Evolutionary conservation across 2,888 invertebrate species (phyloP).

Genomic region (Neria commutata): DNA sequence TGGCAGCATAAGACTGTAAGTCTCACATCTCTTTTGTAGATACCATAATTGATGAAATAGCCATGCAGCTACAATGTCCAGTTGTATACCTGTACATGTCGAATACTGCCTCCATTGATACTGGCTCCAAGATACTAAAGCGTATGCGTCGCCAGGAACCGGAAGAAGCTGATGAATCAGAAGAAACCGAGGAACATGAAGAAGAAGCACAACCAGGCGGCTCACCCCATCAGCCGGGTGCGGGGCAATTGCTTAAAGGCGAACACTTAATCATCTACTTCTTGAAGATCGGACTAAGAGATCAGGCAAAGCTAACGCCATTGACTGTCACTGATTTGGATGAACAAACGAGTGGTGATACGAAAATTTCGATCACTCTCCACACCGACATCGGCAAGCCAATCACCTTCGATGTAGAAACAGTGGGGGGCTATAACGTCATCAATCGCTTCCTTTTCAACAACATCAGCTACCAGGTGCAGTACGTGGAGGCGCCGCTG

Average conservation of each 20-base stretch:
- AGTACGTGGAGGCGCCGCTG: conserved; percentile 13
- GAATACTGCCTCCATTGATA: neutral
- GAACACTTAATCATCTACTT: too few relatives aligned
- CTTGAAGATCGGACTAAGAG: too few relatives aligned
- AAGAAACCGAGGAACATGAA: too few relatives aligned
- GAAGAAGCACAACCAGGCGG: too few relatives aligned
- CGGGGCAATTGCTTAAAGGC: too few relatives aligned
- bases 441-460: conserved; percentile 7
- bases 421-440: conserved; percentile 1
- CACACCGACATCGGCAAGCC: neutral
- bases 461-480: neutral
- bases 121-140: neutral
- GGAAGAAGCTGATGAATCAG: neutral
- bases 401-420: neutral
- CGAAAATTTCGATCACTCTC: neutral
- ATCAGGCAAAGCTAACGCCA: too few relatives aligned
- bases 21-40: too few relatives aligned
- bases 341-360: too few relatives aligned
- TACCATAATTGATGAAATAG: neutral
- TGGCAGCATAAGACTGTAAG: too few relatives aligned
- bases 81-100: neutral
- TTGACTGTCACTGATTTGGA: too few relatives aligned
- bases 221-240: too few relatives aligned
- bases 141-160: neutral
- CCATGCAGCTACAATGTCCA: neutral